phyloP scores from a whole-genome alignment of 2,888 invertebrate genomes.

The Dryadula phaetusa region DNA sequence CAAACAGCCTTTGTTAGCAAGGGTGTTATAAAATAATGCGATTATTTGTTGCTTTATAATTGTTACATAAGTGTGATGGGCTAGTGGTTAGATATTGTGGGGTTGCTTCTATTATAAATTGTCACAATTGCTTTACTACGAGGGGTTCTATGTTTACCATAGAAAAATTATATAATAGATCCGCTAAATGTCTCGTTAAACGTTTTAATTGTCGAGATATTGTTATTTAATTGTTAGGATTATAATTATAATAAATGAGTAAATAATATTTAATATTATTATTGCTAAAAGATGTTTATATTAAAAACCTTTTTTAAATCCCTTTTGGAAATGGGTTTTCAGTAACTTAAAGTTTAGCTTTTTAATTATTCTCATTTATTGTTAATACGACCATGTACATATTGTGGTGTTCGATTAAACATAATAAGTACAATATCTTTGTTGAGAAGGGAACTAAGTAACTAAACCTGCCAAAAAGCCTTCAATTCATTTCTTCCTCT shows the following conservation, averaged over 20 bases:
- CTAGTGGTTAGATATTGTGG: conserved; percentile 22
- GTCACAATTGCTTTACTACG: conserved; percentile 7
- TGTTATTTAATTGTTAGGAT: background rate
- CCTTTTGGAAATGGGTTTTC: too few relatives aligned
- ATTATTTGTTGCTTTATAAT: conserved; percentile 20
- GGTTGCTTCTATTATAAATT: conserved; percentile 16
- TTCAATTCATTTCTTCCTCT: too few relatives aligned
- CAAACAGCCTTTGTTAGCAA: conserved; percentile 31
- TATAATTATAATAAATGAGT: background rate
- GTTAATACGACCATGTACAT: too few relatives aligned
- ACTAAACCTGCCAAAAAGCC: too few relatives aligned
- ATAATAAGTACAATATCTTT: too few relatives aligned
- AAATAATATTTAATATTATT: background rate
- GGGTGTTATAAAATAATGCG: conserved; percentile 26
- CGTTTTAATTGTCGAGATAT: background rate
- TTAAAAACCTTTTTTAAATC: too few relatives aligned
- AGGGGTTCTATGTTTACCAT: background rate
- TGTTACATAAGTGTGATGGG: conserved; percentile 24
- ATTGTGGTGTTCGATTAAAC: too few relatives aligned
- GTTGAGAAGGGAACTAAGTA: too few relatives aligned
- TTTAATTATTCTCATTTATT: too few relatives aligned
- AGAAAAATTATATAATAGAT: conserved; percentile 11
- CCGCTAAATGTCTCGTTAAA: background rate
- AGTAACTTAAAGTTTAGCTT: too few relatives aligned
- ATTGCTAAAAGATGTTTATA: too few relatives aligned